Conservation (phyloP, 2,113 vertebrate species). For the Oreochromis spilurus region DNA sequence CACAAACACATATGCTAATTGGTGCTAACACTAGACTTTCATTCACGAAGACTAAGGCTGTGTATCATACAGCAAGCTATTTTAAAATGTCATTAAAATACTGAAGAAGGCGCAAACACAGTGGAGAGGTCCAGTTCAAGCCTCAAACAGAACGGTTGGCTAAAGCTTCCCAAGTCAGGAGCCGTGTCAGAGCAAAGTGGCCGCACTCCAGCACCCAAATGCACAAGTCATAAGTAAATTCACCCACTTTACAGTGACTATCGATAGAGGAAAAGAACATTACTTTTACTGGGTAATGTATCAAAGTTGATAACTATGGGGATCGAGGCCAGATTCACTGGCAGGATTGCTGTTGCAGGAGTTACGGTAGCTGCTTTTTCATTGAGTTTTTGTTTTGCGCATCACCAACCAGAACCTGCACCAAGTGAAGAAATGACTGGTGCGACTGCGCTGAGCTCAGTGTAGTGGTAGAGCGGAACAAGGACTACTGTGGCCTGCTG, state of each 20-base stretch:
- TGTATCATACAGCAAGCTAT: background rate
- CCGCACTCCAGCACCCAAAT: background rate
- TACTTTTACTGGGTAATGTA: background rate
- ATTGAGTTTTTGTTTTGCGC: background rate
- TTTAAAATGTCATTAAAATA: background rate
- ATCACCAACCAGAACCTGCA: background rate
- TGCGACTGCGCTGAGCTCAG: background rate
- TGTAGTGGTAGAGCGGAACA: background rate
- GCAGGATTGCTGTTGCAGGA: background rate
- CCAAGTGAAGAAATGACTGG: background rate
- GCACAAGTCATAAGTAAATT: background rate
- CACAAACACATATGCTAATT: background rate
- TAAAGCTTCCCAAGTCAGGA: background rate
- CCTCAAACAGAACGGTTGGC: background rate
- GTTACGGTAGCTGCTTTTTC: background rate
- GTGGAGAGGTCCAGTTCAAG: background rate
- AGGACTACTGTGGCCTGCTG: background rate
- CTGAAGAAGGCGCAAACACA: accelerated
- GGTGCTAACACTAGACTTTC: background rate
- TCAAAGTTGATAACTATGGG: background rate
- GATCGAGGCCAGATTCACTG: background rate
- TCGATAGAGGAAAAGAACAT: accelerated
- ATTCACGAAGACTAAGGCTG: background rate
- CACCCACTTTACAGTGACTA: background rate
- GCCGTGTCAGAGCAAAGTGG: background rate